Evolutionary conservation across 1,140 invertebrate genomes (phyloP).

Genomic region (Popillia japonica): DNA sequence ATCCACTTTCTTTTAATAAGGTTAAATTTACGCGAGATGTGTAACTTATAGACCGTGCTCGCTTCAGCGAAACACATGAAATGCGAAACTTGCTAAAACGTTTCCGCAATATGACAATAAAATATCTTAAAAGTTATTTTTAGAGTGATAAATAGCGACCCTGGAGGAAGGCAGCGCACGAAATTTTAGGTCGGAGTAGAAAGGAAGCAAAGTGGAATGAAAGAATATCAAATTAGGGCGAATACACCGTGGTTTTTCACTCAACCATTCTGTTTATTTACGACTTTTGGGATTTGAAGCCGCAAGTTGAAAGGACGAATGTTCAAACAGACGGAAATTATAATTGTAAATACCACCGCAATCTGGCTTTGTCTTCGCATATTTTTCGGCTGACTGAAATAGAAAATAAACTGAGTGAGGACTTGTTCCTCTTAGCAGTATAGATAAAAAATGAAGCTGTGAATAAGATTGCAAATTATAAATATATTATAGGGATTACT

Average conservation of each 20-base stretch:
- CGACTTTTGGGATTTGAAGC: constrained; percentile 25
- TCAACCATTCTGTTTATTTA: constrained; percentile 31
- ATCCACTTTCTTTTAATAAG: not conserved
- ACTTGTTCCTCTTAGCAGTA: not conserved
- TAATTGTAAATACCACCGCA: constrained; percentile 25
- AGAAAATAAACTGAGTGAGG: not conserved
- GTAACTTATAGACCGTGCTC: not conserved
- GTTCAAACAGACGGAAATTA: constrained; percentile 29
- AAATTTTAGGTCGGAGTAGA: not conserved
- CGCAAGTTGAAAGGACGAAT: constrained; percentile 13
- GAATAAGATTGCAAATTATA: no score
- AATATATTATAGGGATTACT: no score
- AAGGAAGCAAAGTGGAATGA: constrained; percentile 31
- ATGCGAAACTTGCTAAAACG: not conserved
- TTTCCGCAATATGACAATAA: constrained; percentile 26
- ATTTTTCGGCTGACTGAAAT: not conserved
- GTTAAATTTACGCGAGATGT: not conserved
- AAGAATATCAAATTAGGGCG: constrained; percentile 28
- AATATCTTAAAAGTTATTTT: constrained; percentile 30
- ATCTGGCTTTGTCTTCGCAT: constrained; percentile 10
- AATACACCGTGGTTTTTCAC: constrained; percentile 28
- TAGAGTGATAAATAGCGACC: constrained; percentile 10
- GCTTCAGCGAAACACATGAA: not conserved
- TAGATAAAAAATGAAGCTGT: no score
- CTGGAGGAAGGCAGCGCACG: not conserved